Evolutionary conservation across 2,888 invertebrate genomes (phyloP), one percentile per base, ranked within the genome.

Genomic region (Drosophila peninsularis): DNA sequence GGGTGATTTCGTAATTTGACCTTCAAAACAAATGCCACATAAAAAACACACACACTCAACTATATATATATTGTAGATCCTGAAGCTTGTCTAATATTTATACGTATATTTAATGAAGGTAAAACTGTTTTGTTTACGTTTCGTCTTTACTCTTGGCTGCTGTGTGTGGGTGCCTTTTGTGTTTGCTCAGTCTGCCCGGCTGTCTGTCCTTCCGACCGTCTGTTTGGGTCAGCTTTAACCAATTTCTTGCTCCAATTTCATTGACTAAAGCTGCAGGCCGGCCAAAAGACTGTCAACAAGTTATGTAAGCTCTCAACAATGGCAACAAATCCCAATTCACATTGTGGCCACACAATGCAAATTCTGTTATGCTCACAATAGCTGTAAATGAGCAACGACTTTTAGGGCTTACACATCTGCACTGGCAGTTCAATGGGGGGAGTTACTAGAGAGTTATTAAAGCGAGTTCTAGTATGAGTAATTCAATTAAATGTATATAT

Each of bases 41-140:
- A 58, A 62, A 32, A 49, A 56, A 58, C 52, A 52, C 60, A 55
- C 34, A 53, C 17, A 39, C 36, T 45, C 13, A 39, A 7, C 39
- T 19, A 9, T 24, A 13, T 47, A 19, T 52, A 36, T 56, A 10
- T 47, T 61, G 39, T 34, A 42, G 21, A 39, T 39, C 21, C 32
- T 41, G 45, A 44, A 62, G 68, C 36, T 39, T 34, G 58, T 64
- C 72, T 71, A 82, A 76, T 82, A 88, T 82, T 85, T 82, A 88
- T 80, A 80, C 71, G 81, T 75, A 78, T 77, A 79, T 88, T 84
- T 69, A 84, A 88, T 85, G 83, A 84, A 79, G 88, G 78, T 85
- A 80, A 85, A 88, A 82, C 62, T 77, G 69, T 64, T 68, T 67
- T 83, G 78, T 80, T 80, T 80, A 68, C 62, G 32, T 73, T 80